Evolutionary conservation across 2,888 invertebrate species (phyloP), one percentile per base, ranked within the genome.

Genomic region (Brachyptera putata): DNA sequence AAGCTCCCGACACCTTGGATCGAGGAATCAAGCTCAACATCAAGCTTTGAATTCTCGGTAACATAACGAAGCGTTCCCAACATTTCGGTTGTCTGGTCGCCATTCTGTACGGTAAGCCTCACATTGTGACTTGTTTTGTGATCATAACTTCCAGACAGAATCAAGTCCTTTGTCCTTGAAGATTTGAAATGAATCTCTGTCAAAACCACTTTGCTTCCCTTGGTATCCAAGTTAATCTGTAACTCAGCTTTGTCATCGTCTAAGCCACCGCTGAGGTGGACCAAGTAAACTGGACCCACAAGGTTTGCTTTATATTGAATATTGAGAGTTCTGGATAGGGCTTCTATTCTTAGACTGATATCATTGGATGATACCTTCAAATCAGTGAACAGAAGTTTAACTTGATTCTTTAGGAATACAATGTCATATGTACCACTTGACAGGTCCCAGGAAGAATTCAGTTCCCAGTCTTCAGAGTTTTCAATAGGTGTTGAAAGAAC

Each of bases 101-200:
- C 63, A n/a, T 41, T 58, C n/a, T 24, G 39, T 1, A 61, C 5
- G 1, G 22, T 41, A 4, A 65, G 39, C 7, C 25, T 22, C 11
- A 62, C 13, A n/a, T 61, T 50, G 14, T 64, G 63, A 3, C 39
- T 56, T 3, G 41, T 22, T 24, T 57, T 37, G 9, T 60, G 50
- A 1, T 56, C 56, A 58, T 67, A 67, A 9, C 57, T 46, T 7
- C 65, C 67, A 37, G 43, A 48, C 14, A 64, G 50, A 30, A 49
- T 30, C 13, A 67, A 34, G 5, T 65, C 61, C 9, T 62, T 41
- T 53, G 66, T 65, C 67, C 67, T 68, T 3, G 68, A 68, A 1
- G 66, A 61, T 3, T 37, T 58, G 0, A 67, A 37, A 7, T 46
- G 48, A 1, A 62, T 61, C 65, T 61, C 64, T 1, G 67, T 25